Conservation (phyloP, 2,888 invertebrate genomes). For the Punctoribates punctum region DNA sequence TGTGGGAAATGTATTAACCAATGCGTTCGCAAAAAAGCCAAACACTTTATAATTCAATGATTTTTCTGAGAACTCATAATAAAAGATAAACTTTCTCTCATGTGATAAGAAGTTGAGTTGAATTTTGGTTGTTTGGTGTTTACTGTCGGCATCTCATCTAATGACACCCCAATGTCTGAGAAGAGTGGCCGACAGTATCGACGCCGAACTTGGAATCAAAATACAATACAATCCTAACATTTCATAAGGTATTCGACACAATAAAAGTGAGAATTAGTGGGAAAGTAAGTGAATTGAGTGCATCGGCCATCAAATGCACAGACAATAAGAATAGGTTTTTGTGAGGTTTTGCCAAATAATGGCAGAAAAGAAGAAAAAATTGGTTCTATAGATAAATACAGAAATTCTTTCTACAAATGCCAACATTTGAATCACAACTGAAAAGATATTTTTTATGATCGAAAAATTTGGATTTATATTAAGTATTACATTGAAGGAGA, state of each 20-base stretch:
- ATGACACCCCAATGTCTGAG: conserved; percentile 19
- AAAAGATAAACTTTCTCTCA: conserved; percentile 19
- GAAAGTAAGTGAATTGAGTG: conserved; percentile 20
- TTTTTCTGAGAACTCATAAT: neutral
- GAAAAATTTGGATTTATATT: too few relatives aligned
- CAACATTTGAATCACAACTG: conserved; percentile 3
- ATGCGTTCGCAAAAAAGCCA: neutral
- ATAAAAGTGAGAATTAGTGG: conserved; percentile 26
- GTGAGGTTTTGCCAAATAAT: conserved; percentile 9
- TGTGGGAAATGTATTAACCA: neutral
- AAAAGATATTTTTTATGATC: neutral
- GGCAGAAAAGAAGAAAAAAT: neutral
- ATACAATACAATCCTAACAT: conserved; percentile 18
- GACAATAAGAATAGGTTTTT: conserved; percentile 1
- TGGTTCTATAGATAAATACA: conserved; percentile 9
- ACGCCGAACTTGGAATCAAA: neutral
- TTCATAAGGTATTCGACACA: conserved; percentile 9
- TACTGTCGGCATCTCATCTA: conserved; percentile 11
- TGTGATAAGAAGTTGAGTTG: neutral
- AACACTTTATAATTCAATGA: conserved; percentile 15
- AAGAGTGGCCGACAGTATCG: conserved; percentile 10
- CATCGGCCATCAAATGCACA: conserved; percentile 20
- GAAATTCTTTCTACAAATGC: neutral
- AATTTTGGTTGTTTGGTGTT: too few relatives aligned
- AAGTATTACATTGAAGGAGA: neutral